phyloP scores from a whole-genome alignment of 2,113 vertebrate genomes.

The Oreochromis aureus region DNA sequence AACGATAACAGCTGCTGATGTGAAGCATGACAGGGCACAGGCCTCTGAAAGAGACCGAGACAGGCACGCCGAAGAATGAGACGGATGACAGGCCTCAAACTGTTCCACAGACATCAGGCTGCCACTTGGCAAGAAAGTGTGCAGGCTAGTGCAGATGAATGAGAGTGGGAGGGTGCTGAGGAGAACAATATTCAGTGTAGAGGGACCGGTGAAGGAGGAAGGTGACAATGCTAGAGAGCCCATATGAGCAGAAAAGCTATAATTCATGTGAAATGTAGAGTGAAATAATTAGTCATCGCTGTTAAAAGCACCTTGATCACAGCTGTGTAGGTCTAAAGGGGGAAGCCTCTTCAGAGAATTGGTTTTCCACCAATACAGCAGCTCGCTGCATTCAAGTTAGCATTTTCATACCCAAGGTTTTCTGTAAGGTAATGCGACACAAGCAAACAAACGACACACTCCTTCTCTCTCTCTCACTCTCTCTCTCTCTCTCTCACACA shows the following conservation, averaged over 20 bases:
- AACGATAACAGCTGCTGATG: slow-evolving; percentile 49
- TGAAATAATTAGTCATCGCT: slow-evolving; percentile 49
- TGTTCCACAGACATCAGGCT: slow-evolving; percentile 7
- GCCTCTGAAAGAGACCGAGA: slow-evolving; percentile 10
- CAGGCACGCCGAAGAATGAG: background rate
- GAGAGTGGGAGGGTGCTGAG: slow-evolving; percentile 11
- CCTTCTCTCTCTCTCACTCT: background rate
- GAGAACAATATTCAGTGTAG: slow-evolving; percentile 4
- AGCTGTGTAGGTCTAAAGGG: slow-evolving; percentile 53
- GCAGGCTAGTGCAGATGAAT: background rate
- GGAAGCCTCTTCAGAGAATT: slow-evolving; percentile 41
- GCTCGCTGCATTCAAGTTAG: slow-evolving; percentile 24
- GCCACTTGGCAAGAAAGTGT: background rate
- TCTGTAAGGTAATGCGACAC: slow-evolving; percentile 49
- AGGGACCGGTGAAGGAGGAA: slow-evolving; percentile 6
- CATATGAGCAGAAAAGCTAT: slow-evolving; percentile 5
- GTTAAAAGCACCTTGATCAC: slow-evolving; percentile 51
- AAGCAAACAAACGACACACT: slow-evolving; percentile 24
- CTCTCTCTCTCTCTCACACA: background rate
- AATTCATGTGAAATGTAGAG: slow-evolving; percentile 39
- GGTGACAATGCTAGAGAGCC: slow-evolving; percentile 5
- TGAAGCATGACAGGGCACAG: slow-evolving; percentile 46
- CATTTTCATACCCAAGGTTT: slow-evolving; percentile 31
- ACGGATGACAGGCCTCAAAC: slow-evolving; percentile 12
- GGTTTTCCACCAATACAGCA: slow-evolving; percentile 40